phyloP scores from a whole-genome alignment of 2,113 vertebrate genomes.

The Psilopsiagon aymara region DNA sequence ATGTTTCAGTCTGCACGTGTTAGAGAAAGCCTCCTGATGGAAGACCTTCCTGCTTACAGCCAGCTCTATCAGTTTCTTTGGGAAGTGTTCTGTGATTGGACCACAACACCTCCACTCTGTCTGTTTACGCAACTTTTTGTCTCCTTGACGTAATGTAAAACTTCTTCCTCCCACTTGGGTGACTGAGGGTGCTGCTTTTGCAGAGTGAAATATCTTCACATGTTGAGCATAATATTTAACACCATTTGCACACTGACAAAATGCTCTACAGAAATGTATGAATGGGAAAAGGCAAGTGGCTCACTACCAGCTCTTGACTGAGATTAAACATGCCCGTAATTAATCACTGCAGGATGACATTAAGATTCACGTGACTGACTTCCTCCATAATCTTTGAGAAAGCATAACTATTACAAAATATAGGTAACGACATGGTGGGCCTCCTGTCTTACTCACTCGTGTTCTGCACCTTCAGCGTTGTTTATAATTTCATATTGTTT shows the following conservation, averaged over 20 bases:
- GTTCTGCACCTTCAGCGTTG: not conserved
- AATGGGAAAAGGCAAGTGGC: not conserved
- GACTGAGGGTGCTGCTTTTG: not conserved
- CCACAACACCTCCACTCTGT: not conserved
- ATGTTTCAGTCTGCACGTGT: not conserved
- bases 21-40: not conserved
- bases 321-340: not conserved
- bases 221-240: not conserved
- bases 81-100: not conserved
- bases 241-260: not conserved
- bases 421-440: not conserved
- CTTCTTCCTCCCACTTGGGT: not conserved
- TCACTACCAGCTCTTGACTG: not conserved
- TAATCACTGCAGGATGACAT: not conserved
- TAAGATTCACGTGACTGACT: not conserved
- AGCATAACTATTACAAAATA: not conserved
- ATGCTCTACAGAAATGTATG: not conserved
- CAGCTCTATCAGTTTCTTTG: not conserved
- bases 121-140: not conserved
- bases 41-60: not conserved
- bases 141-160: accelerated
- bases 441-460: not conserved
- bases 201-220: not conserved
- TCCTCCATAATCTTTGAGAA: not conserved
- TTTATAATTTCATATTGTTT: not conserved